phyloP scores from a whole-genome alignment of 1,140 invertebrate genomes.

The Brachionus koreanus region DNA sequence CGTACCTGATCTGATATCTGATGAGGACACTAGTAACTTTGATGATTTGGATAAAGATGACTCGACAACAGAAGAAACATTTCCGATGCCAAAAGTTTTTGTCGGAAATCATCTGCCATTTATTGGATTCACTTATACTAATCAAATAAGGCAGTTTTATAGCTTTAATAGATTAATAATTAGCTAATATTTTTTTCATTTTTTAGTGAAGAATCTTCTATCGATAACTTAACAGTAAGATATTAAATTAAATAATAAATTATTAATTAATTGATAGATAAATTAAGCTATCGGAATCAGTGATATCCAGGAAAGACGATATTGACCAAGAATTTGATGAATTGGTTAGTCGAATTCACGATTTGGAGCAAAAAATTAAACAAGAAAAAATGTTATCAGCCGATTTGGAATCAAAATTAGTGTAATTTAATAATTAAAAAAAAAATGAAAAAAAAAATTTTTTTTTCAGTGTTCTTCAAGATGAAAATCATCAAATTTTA shows the following conservation, averaged over 20 bases:
- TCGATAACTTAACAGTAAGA: conserved; percentile 25
- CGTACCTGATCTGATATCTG: conserved; percentile 85
- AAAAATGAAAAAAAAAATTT: background rate
- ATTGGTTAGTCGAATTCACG: conserved; percentile 49
- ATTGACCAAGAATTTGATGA: conserved; percentile 47
- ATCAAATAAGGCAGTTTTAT: conserved; percentile 60
- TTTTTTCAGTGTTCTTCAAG: conserved; percentile 18
- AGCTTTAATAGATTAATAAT: background rate
- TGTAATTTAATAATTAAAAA: conserved; percentile 47
- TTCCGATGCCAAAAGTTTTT: conserved; percentile 91
- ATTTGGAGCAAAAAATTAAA: conserved; percentile 52
- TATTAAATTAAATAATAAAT: background rate
- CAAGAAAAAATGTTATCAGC: conserved; percentile 48
- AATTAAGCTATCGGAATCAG: background rate
- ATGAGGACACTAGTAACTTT: conserved; percentile 97
- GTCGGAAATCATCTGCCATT: conserved; percentile 97
- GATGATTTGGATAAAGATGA: conserved; percentile 70
- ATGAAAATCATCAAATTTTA: conserved; percentile 39
- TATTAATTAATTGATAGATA: background rate
- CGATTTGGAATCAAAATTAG: conserved; percentile 53
- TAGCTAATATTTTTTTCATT: background rate
- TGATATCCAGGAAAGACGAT: background rate
- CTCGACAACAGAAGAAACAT: conserved; percentile 72
- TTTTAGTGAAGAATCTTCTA: conserved; percentile 57
- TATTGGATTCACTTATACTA: conserved; percentile 94